phyloP scores from a whole-genome alignment of 2,113 vertebrate genomes.

The Sebastes schlegelii region DNA sequence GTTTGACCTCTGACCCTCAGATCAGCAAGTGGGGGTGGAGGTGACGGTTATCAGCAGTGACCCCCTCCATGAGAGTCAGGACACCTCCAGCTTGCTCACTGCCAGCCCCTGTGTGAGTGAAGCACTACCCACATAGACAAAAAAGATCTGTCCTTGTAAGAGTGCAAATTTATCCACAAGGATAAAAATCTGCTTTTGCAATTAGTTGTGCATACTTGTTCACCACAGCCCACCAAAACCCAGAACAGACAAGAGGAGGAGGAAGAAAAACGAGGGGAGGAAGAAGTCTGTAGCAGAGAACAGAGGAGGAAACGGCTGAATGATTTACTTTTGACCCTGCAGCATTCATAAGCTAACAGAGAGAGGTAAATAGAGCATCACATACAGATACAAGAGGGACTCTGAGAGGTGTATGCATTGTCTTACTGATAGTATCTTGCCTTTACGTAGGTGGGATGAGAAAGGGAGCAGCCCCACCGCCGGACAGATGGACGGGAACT shows the following conservation, averaged over 20 bases:
- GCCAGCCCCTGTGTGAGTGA: conserved; percentile 88
- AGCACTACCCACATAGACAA: not conserved
- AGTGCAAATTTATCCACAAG: conserved; percentile 26
- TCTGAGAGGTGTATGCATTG: not conserved
- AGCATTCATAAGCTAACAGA: conserved; percentile 81
- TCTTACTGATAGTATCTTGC: conserved; percentile 35
- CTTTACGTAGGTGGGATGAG: conserved; percentile 67
- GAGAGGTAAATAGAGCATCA: conserved; percentile 57
- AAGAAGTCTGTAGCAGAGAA: conserved; percentile 80
- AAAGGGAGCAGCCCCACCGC: conserved; percentile 68
- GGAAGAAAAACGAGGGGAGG: conserved; percentile 82
- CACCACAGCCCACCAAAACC: conserved; percentile 66
- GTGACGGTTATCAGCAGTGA: conserved; percentile 92
- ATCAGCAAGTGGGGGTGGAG: conserved; percentile 89
- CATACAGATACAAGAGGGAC: not conserved
- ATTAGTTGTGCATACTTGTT: conserved; percentile 54
- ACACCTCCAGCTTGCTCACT: conserved; percentile 89
- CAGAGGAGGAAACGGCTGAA: conserved; percentile 90
- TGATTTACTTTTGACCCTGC: conserved; percentile 90
- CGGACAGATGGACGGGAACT: conserved; percentile 62
- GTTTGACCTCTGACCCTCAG: conserved; percentile 80
- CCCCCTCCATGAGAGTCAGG: conserved; percentile 90
- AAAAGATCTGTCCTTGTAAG: not conserved
- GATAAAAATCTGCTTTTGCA: conserved; percentile 54
- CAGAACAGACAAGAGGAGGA: conserved; percentile 81